These are phyloP conservation scores for Penaeus japonicus DNA, from an alignment of 1,140 invertebrate species.

Conservation along the genomic window DNA sequence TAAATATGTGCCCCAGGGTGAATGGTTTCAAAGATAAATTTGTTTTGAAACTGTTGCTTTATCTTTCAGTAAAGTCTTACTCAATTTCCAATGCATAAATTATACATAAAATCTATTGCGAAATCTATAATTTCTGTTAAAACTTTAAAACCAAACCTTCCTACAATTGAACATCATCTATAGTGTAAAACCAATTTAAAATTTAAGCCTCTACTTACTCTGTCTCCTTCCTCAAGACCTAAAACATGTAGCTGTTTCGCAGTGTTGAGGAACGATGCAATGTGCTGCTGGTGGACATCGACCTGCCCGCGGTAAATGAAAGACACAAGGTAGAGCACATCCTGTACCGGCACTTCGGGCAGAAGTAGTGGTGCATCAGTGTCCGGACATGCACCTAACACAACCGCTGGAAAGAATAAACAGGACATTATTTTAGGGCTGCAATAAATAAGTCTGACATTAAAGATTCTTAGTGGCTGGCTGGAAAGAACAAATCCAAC, in stretches of 20 bases:
- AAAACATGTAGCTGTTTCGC: slow-evolving; percentile 57
- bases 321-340: slow-evolving; percentile 46
- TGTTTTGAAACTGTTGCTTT: too few species aligned
- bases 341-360: slow-evolving; percentile 39
- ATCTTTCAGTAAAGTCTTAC: too few species aligned
- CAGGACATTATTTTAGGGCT: too few species aligned
- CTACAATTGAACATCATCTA: background rate
- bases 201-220: slow-evolving; percentile 18
- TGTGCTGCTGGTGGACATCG: slow-evolving; percentile 47
- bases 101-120: too few species aligned
- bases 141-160: background rate
- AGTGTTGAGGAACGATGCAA: slow-evolving; percentile 56
- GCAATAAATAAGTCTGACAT: too few species aligned
- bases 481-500: too few species aligned
- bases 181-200: background rate
- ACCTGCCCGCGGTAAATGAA: slow-evolving; percentile 52
- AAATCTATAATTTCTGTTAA: too few species aligned
- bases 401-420: slow-evolving; percentile 2
- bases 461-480: too few species aligned
- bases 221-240: slow-evolving; percentile 55
- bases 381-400: slow-evolving; percentile 35
- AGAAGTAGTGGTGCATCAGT: slow-evolving; percentile 38
- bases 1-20: too few species aligned
- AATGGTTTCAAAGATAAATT: too few species aligned
- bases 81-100: too few species aligned